Percentiles rank a stretch among this genome's conserved stretches.
Conservation (phyloP, 2,888 invertebrate genomes). For the Eilema sororculum region DNA sequence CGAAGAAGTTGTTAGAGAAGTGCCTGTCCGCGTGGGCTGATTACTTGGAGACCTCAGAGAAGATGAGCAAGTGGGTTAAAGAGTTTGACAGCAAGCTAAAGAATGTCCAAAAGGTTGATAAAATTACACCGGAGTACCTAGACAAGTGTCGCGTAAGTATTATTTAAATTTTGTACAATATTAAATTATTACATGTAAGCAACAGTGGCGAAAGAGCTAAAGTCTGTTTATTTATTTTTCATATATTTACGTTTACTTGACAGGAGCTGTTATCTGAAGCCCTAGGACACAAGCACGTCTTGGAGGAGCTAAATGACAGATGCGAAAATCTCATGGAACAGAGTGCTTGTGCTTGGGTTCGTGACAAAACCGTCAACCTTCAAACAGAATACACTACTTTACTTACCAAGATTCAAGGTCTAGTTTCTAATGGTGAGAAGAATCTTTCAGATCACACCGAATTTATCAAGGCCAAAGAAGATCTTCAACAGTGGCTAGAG, state of each 20-base stretch:
- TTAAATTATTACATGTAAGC: neutral
- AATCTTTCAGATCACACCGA: conserved; percentile 96
- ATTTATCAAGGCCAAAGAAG: conserved; percentile 94
- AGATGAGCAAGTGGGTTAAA: conserved; percentile 92
- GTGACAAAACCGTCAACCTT: conserved; percentile 94
- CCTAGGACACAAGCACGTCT: conserved; percentile 90
- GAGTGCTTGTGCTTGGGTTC: conserved; percentile 93
- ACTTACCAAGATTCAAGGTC: conserved; percentile 92
- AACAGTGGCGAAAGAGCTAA: neutral
- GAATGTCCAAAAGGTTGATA: conserved; percentile 89
- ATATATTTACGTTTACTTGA: conserved; percentile 32
- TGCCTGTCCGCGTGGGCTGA: conserved; percentile 94
- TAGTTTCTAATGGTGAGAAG: conserved; percentile 95
- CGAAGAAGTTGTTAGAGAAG: conserved; percentile 91
- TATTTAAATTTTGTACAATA: neutral
- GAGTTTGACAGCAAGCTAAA: conserved; percentile 89
- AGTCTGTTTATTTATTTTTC: neutral
- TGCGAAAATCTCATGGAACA: conserved; percentile 95
- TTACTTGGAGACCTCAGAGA: conserved; percentile 91
- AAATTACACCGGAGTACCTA: conserved; percentile 93
- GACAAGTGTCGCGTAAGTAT: conserved; percentile 90
- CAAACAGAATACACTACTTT: conserved; percentile 94
- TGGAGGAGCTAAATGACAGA: conserved; percentile 95
- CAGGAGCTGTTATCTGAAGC: conserved; percentile 92
- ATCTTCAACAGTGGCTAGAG: conserved; percentile 94